Evolutionary conservation across 2,797 vertebrate species (phyloP).

Genomic region (Leptatherina wallacei): DNA sequence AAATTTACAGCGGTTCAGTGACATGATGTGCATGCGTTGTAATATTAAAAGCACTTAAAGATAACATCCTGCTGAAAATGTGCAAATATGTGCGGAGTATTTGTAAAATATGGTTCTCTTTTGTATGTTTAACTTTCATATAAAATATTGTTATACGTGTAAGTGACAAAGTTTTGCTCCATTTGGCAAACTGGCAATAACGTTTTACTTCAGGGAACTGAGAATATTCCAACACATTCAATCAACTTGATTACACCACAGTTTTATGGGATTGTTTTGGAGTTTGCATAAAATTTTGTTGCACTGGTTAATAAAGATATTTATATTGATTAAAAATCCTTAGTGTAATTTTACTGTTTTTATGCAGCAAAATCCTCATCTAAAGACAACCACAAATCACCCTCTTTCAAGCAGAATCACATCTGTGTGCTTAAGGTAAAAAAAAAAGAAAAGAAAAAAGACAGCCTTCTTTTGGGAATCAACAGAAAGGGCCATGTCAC

Average conservation of each 20-base stretch:
- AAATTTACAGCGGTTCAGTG: not conserved
- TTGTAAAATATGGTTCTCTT: not conserved
- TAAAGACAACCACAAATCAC: not conserved
- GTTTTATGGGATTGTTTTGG: not conserved
- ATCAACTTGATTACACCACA: not conserved
- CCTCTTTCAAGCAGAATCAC: slow-evolving; percentile 27
- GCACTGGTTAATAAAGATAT: not conserved
- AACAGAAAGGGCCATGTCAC: slow-evolving; percentile 38
- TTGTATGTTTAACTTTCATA: not conserved
- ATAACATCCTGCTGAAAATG: not conserved
- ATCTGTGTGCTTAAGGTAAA: slow-evolving; percentile 17
- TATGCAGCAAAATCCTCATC: not conserved
- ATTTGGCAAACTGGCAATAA: not conserved
- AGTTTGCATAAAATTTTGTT: not conserved
- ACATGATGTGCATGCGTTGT: not conserved
- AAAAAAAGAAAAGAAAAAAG: slow-evolving; percentile 39
- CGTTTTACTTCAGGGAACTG: slow-evolving; percentile 10
- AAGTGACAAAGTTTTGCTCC: not conserved
- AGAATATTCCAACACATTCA: not conserved
- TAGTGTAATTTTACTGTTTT: not conserved
- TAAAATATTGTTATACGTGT: not conserved
- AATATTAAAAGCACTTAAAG: not conserved
- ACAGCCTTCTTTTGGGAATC: slow-evolving; percentile 51
- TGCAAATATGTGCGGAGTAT: not conserved
- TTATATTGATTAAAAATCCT: not conserved